Conservation (phyloP, 2,888 invertebrate genomes). For the Drosophila fulvimacula region DNA sequence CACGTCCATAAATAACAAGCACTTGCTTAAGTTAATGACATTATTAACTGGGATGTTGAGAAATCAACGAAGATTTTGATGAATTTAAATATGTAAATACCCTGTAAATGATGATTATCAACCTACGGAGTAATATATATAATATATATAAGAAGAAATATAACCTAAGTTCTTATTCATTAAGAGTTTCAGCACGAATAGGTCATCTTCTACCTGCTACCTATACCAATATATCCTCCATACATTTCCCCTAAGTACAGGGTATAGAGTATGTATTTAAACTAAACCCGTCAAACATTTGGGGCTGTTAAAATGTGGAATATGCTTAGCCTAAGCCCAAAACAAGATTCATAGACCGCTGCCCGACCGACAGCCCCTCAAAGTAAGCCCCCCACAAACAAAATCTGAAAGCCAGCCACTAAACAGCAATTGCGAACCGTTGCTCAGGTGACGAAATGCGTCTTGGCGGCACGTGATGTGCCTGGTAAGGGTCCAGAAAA, state of each 20-base stretch:
- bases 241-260: neutral
- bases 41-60: neutral
- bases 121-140: too few relatives aligned
- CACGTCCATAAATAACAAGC: slow-evolving; percentile 8
- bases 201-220: neutral
- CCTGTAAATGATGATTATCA: too few relatives aligned
- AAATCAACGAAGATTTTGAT: neutral
- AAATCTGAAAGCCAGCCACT: slow-evolving; percentile 25
- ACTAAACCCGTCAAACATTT: neutral
- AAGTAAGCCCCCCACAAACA: neutral
- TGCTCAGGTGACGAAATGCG: slow-evolving; percentile 76
- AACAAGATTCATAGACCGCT: slow-evolving; percentile 9
- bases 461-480: slow-evolving; percentile 69
- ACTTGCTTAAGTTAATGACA: neutral
- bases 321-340: slow-evolving; percentile 9
- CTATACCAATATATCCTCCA: neutral
- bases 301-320: slow-evolving; percentile 12
- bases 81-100: neutral
- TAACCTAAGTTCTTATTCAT: too few relatives aligned
- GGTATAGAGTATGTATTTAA: neutral
- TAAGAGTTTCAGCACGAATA: too few relatives aligned
- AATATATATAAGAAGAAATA: too few relatives aligned
- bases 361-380: neutral
- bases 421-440: slow-evolving; percentile 48
- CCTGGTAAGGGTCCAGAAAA: slow-evolving; percentile 56